phyloP scores from a whole-genome alignment of 2,113 vertebrate genomes.

The Acanthisitta chloris region DNA sequence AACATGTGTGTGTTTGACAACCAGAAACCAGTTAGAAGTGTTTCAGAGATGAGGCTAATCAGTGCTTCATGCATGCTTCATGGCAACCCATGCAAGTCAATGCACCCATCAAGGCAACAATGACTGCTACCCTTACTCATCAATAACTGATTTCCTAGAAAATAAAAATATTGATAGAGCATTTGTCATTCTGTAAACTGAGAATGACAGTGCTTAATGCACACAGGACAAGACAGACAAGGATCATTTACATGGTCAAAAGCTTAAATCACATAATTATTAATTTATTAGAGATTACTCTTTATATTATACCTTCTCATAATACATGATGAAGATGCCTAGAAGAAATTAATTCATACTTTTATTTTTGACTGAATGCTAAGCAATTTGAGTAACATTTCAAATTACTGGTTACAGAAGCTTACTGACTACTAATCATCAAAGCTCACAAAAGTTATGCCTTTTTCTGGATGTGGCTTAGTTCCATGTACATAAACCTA shows the following conservation, averaged over 20 bases:
- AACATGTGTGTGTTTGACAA: not conserved
- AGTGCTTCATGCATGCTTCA: not conserved
- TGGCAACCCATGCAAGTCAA: fast-evolving
- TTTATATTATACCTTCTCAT: not conserved
- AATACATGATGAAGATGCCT: not conserved
- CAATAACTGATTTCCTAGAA: not conserved
- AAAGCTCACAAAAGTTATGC: not conserved
- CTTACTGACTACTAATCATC: not conserved
- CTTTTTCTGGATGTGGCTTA: not conserved
- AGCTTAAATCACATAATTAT: not conserved
- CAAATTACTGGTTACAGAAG: not conserved
- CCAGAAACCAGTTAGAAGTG: not conserved
- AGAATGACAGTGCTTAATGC: not conserved
- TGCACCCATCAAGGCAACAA: not conserved
- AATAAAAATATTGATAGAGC: not conserved
- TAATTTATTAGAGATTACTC: not conserved
- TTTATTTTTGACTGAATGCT: not conserved
- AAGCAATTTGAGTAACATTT: not conserved
- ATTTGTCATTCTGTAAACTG: not conserved
- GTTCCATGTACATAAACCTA: not conserved
- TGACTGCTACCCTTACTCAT: not conserved
- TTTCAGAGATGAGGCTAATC: not conserved
- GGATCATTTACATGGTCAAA: not conserved
- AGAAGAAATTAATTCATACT: not conserved
- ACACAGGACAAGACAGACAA: not conserved